These are phyloP conservation scores for Bovichtus diacanthus DNA, from an alignment of 2,797 vertebrate genomes.

Conservation along the genomic window DNA sequence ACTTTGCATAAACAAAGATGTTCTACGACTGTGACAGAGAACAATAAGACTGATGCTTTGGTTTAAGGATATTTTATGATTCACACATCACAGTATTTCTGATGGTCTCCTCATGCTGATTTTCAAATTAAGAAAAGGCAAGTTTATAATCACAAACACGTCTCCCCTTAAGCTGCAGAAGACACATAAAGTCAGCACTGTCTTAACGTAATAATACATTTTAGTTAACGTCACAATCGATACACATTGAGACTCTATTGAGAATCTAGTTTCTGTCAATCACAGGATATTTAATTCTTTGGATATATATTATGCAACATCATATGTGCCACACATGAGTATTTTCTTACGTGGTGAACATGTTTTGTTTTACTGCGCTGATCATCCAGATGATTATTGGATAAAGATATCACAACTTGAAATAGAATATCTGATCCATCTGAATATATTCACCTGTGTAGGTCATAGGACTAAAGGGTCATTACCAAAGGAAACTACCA, in stretches of 20 bases:
- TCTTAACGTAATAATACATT: constrained; percentile 25
- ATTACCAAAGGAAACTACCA: constrained; percentile 43
- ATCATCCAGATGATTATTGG: constrained; percentile 44
- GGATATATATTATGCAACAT: constrained; percentile 36
- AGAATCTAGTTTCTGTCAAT: constrained; percentile 55
- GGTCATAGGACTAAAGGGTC: constrained; percentile 27
- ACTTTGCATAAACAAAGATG: constrained; percentile 68
- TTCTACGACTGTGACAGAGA: constrained; percentile 43
- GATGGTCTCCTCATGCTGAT: constrained; percentile 21
- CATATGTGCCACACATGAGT: constrained; percentile 26
- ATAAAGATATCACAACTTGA: constrained; percentile 13
- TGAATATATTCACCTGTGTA: constrained; percentile 16
- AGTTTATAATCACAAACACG: constrained; percentile 36
- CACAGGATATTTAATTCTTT: constrained; percentile 37
- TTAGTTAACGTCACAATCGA: constrained; percentile 4
- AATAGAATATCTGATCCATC: constrained; percentile 9
- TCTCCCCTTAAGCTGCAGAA: constrained; percentile 25
- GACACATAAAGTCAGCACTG: constrained; percentile 20
- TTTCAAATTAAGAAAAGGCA: constrained; percentile 1
- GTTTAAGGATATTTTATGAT: constrained; percentile 52
- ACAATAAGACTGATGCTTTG: constrained; percentile 40
- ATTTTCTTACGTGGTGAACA: constrained; percentile 8
- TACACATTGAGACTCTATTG: constrained; percentile 10
- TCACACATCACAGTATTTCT: constrained; percentile 43
- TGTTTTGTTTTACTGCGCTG: constrained; percentile 2